Evolutionary conservation across 2,888 invertebrate species (phyloP).

Genomic region (Nipponacmea schrenckii): DNA sequence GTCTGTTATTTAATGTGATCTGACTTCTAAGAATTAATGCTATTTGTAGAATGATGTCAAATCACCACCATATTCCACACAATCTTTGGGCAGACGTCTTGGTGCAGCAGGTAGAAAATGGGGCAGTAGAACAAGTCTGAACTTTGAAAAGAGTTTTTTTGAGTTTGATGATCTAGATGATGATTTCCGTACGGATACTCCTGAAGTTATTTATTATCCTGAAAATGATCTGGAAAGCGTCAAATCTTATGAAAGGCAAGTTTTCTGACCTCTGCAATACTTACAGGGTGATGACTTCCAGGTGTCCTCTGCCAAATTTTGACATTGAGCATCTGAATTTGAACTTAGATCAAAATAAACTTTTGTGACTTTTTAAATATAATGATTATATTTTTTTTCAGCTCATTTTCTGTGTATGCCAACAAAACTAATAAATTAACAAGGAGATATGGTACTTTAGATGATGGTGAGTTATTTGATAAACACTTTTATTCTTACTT

Average conservation of each 20-base stretch:
- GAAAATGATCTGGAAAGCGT: slow-evolving; percentile 48
- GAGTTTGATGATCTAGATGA: slow-evolving; percentile 38
- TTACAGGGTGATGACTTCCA: no score
- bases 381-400: slow-evolving; percentile 24
- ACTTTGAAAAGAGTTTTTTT: slow-evolving; percentile 19
- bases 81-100: not conserved
- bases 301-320: no score
- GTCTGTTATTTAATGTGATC: no score
- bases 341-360: no score
- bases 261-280: not conserved
- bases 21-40: no score
- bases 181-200: slow-evolving; percentile 43
- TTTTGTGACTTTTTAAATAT: no score
- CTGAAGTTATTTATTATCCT: slow-evolving; percentile 56
- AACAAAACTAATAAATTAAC: not conserved
- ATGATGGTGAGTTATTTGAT: slow-evolving; percentile 31
- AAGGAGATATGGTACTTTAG: slow-evolving; percentile 20
- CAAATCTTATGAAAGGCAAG: slow-evolving; percentile 44
- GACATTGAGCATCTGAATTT: no score
- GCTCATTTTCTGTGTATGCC: slow-evolving; percentile 46
- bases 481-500: not conserved
- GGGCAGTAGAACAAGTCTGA: slow-evolving; percentile 22
- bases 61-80: not conserved
- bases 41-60: no score
- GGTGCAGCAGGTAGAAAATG: slow-evolving; percentile 17